Base-by-base conservation (phyloP, 2,888 invertebrate species). In the Lasioglossum zephyrum region DNA sequence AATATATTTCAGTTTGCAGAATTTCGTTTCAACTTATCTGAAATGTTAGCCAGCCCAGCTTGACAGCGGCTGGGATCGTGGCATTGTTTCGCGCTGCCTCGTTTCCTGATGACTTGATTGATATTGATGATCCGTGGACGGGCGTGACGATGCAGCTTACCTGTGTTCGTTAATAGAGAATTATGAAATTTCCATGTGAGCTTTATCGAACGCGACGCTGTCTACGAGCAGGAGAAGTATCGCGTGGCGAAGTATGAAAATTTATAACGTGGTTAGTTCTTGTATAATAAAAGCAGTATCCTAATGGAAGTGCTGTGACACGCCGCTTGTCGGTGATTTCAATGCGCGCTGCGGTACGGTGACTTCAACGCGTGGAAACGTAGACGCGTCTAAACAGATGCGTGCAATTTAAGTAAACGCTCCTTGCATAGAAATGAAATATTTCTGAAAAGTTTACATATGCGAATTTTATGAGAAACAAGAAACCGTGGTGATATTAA, bases 71-170 rank as follows among this genome's bases (percentile, higher is more conserved):
- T 74, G n/a, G 70, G 26, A 26, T 73, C 72, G 49, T 53, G 49
- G 36, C 47, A 31, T 49, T 73, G 73, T 73, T 49, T 49, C 49
- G 49, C 13, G 47, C 26, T 72, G 44, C 72, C 44, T 72, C 26
- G 72, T 72, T 73, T 31, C 36, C 39, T 39, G 49, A 73, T n/a
- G 36, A 53, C 31, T 73, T 36, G 73, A 73, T 73, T 36, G 78
- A 78, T 70, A 53, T 72, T 49, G 70, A 57, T 31, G 63, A 73
- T 44, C 41, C 22, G 70, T 70, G 70, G 70, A 70, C 72, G 44
- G 26, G 44, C 41, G 6, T 26, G 44, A 44, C 72, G 72, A 41
- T 13, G 70, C 41, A 9, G 70, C n/a, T 41, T n/a, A 70, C 41
- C 70, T 41, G 41, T 11, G 41, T 44, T 47, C 44, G 26, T 26